phyloP scores from a whole-genome alignment of 2,113 vertebrate genomes.

The Herpailurus yagouaroundi region DNA sequence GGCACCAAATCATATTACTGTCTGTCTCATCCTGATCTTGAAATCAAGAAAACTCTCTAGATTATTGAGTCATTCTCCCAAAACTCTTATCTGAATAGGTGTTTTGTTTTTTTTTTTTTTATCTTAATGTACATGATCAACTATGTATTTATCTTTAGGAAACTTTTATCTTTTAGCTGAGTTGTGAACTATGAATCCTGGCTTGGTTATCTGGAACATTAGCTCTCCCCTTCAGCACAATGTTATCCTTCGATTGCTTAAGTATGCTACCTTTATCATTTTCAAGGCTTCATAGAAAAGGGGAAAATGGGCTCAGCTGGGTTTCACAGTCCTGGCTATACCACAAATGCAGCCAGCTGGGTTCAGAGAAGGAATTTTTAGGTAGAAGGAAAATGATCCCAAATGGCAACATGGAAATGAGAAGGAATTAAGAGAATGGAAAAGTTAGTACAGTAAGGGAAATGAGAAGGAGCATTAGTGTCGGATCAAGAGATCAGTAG shows the following conservation, averaged over 20 bases:
- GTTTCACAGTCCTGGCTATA: neutral
- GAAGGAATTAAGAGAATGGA: too few relatives aligned
- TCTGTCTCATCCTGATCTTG: neutral
- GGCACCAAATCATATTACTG: neutral
- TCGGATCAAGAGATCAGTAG: rapidly evolving
- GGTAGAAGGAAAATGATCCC: too few relatives aligned
- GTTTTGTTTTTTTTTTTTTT: neutral
- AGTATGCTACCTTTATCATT: neutral
- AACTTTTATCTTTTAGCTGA: conserved; percentile 19
- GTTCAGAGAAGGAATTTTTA: neutral
- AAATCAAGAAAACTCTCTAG: conserved; percentile 30
- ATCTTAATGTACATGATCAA: neutral
- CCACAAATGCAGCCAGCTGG: neutral
- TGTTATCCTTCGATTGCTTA: neutral
- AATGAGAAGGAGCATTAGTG: neutral
- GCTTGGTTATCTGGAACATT: neutral
- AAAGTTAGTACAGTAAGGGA: neutral
- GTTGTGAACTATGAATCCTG: neutral
- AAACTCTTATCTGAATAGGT: neutral
- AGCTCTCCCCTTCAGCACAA: neutral
- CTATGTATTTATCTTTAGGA: neutral
- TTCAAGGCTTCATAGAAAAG: neutral
- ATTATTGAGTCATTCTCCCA: neutral
- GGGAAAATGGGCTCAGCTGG: neutral
- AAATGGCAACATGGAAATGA: too few relatives aligned